Evolutionary conservation across 2,888 invertebrate species (phyloP).

Genomic region (Drosophila fungiperda): DNA sequence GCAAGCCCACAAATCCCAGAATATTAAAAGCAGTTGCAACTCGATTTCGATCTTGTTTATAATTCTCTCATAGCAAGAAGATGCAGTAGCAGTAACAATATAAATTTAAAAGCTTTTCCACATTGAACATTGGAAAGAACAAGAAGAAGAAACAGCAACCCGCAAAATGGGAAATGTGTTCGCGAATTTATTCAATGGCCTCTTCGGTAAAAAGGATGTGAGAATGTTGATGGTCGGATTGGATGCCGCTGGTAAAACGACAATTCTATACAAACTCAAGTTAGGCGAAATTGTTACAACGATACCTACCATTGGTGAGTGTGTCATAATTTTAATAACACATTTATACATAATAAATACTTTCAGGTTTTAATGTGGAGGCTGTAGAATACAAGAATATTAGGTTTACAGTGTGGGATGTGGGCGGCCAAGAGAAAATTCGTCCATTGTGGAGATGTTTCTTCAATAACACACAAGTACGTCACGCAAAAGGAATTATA

Average conservation of each 20-base stretch:
- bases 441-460: slow-evolving; percentile 99
- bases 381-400: slow-evolving; percentile 99
- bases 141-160: slow-evolving; percentile 28
- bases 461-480: slow-evolving; percentile 97
- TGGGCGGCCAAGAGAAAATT: slow-evolving; percentile 99
- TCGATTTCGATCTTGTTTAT: slow-evolving; percentile 74
- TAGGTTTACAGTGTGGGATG: slow-evolving; percentile 99
- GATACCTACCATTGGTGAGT: slow-evolving; percentile 97
- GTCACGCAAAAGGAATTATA: slow-evolving; percentile 39
- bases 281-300: slow-evolving; percentile 99
- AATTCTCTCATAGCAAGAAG: slow-evolving; percentile 58
- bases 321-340: slow-evolving; percentile 5
- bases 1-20: slow-evolving; percentile 53
- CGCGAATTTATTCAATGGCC: slow-evolving; percentile 98
- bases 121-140: slow-evolving; percentile 35
- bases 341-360: not conserved
- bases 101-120: no score
- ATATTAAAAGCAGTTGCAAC: slow-evolving; percentile 64
- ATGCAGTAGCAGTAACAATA: slow-evolving; percentile 41
- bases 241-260: slow-evolving; percentile 99
- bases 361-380: slow-evolving; percentile 97
- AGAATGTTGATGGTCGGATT: slow-evolving; percentile 99
- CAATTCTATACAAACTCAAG: slow-evolving; percentile 99
- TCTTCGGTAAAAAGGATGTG: slow-evolving; percentile 99
- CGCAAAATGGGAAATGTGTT: slow-evolving; percentile 98